Percentiles rank a stretch among this genome's conserved stretches.
Conservation (phyloP, 2,888 invertebrate genomes). For the Ectropis crepuscularia region DNA sequence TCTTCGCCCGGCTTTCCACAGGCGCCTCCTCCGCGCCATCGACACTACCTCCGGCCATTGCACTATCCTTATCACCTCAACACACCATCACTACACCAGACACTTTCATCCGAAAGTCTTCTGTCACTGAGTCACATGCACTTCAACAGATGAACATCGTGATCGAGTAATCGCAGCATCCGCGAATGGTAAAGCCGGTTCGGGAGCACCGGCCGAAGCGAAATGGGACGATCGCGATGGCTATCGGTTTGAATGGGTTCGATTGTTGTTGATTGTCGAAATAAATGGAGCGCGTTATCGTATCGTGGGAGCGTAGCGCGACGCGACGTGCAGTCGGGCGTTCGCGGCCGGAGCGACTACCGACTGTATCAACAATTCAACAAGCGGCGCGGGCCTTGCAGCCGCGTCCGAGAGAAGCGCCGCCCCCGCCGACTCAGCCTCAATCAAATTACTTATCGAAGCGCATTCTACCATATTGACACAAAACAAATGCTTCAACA, state of each 20-base stretch:
- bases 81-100: slow-evolving; percentile 71
- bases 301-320: slow-evolving; percentile 46
- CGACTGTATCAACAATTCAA: slow-evolving; percentile 10
- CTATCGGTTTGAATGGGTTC: slow-evolving; percentile 53
- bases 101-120: slow-evolving; percentile 66
- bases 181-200: slow-evolving; percentile 75
- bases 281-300: slow-evolving; percentile 78
- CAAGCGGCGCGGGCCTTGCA: slow-evolving; percentile 19
- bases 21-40: slow-evolving; percentile 60
- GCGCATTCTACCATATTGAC: slow-evolving; percentile 54
- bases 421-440: slow-evolving; percentile 57
- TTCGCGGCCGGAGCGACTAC: slow-evolving; percentile 74
- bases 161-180: slow-evolving; percentile 59
- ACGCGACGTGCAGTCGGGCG: slow-evolving; percentile 68
- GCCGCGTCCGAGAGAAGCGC: slow-evolving; percentile 37
- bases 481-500: slow-evolving; percentile 64
- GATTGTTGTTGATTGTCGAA: slow-evolving; percentile 63
- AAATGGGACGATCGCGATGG: slow-evolving; percentile 47
- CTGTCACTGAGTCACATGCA: slow-evolving; percentile 71
- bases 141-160: slow-evolving; percentile 73
- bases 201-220: slow-evolving; percentile 46
- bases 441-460: slow-evolving; percentile 77
- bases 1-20: slow-evolving; percentile 62
- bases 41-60: slow-evolving; percentile 78
- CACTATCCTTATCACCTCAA: slow-evolving; percentile 65